Conservation (phyloP, 1,140 invertebrate species). For the Catajapyx aquilonaris region DNA sequence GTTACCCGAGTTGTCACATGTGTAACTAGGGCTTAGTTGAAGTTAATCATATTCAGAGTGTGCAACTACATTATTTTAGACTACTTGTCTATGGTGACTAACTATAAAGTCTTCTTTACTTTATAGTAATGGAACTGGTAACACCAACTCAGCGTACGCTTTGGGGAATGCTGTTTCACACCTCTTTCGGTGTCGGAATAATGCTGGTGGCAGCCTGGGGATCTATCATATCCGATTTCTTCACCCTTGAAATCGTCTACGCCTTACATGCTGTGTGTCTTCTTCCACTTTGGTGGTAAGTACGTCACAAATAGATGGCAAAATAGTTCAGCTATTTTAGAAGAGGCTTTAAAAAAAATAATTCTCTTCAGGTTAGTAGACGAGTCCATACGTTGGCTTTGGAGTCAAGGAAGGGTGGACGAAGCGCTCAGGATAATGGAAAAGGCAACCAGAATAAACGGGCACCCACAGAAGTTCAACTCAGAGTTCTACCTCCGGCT, state of each 20-base stretch:
- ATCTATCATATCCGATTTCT: constrained; percentile 7
- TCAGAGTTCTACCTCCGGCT: background rate
- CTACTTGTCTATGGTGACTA: too few relatives aligned
- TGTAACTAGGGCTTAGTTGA: too few relatives aligned
- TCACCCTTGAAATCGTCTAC: constrained; percentile 2
- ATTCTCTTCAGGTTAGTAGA: constrained; percentile 10
- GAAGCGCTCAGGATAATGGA: constrained; percentile 9
- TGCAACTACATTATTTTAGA: too few relatives aligned
- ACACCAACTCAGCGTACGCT: constrained; percentile 10
- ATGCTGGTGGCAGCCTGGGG: constrained; percentile 12
- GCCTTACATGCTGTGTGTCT: background rate
- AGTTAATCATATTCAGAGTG: too few relatives aligned
- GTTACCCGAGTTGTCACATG: too few relatives aligned
- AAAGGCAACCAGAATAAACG: constrained; percentile 10
- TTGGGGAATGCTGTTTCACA: constrained; percentile 12
- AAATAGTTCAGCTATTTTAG: too few relatives aligned
- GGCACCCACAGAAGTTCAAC: constrained; percentile 1
- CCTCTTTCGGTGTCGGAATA: constrained; percentile 10
- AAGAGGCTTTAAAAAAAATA: background rate
- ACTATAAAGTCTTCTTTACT: too few relatives aligned
- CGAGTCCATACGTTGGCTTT: constrained; percentile 13
- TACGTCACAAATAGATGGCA: too few relatives aligned
- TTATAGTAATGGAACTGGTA: constrained; percentile 12
- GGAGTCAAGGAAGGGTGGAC: constrained; percentile 7
- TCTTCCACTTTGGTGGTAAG: constrained; percentile 1